Conservation (phyloP, 1,140 invertebrate species). For the Oppia nitens region DNA sequence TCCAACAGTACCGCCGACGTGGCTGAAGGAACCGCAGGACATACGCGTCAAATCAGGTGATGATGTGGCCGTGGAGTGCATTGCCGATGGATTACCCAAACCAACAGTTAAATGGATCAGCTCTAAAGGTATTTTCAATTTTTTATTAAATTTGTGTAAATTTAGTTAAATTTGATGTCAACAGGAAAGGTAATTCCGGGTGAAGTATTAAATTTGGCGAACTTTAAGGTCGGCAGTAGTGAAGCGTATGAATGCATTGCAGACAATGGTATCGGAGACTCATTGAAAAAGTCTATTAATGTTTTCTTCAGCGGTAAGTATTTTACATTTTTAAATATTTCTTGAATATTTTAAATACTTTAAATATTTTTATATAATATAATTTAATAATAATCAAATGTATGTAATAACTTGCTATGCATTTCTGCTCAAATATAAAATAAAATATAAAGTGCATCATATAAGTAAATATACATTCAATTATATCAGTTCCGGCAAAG, state of each 20-base stretch:
- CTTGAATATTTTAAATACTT: not conserved
- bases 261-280: slow-evolving; percentile 13
- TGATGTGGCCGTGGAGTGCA: slow-evolving; percentile 62
- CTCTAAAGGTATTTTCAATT: slow-evolving; percentile 3
- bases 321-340: not conserved
- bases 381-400: not conserved
- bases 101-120: slow-evolving; percentile 60
- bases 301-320: slow-evolving; percentile 11
- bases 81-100: slow-evolving; percentile 70
- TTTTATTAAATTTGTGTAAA: slow-evolving; percentile 9
- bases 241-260: slow-evolving; percentile 15
- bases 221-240: slow-evolving; percentile 5
- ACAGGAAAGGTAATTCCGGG: slow-evolving; percentile 8
- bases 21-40: slow-evolving; percentile 73
- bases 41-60: slow-evolving; percentile 63
- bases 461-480: no score
- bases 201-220: slow-evolving; percentile 11
- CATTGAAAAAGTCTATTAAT: slow-evolving; percentile 13
- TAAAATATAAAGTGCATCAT: no score
- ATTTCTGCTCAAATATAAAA: not conserved
- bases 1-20: slow-evolving; percentile 64
- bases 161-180: slow-evolving; percentile 3
- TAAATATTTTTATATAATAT: not conserved
- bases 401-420: not conserved
- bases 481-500: slow-evolving; percentile 69